phyloP scores from a whole-genome alignment of 2,888 invertebrate genomes.

The Drosophila yooni region DNA sequence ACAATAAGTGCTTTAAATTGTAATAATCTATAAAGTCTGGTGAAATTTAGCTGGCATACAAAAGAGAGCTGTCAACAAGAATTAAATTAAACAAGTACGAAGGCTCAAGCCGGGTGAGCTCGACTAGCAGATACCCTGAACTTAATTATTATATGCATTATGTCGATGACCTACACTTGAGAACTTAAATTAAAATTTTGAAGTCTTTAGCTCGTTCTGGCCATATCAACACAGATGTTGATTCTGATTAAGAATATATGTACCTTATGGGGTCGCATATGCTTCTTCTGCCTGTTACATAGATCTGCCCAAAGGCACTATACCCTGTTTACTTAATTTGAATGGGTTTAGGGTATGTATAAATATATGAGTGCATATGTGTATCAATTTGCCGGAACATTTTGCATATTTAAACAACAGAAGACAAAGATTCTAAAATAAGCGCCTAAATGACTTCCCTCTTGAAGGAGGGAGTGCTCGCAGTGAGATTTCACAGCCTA shows the following conservation, averaged over 20 bases:
- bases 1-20: not conserved
- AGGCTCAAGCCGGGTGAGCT: not conserved
- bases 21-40: not conserved
- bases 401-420: conserved; percentile 17
- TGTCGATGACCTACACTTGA: not conserved
- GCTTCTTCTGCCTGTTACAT: not conserved
- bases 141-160: not conserved
- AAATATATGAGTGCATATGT: conserved; percentile 1
- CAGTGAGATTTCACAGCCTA: conserved; percentile 64
- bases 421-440: conserved; percentile 19
- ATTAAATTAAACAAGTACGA: not conserved
- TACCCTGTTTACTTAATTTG: not conserved
- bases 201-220: not conserved
- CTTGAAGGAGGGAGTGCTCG: conserved; percentile 6
- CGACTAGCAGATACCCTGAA: not conserved
- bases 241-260: not conserved
- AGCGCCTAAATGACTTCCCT: conserved; percentile 18
- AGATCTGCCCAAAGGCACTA: not conserved
- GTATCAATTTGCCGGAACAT: not conserved
- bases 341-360: not conserved
- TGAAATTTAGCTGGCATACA: not conserved
- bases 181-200: not conserved
- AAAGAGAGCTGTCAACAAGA: not conserved
- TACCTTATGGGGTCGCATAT: not conserved
- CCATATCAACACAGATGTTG: too few species aligned